These are phyloP conservation scores for Chaenogobius annularis DNA, from an alignment of 2,113 vertebrate genomes.

Conservation along the genomic window DNA sequence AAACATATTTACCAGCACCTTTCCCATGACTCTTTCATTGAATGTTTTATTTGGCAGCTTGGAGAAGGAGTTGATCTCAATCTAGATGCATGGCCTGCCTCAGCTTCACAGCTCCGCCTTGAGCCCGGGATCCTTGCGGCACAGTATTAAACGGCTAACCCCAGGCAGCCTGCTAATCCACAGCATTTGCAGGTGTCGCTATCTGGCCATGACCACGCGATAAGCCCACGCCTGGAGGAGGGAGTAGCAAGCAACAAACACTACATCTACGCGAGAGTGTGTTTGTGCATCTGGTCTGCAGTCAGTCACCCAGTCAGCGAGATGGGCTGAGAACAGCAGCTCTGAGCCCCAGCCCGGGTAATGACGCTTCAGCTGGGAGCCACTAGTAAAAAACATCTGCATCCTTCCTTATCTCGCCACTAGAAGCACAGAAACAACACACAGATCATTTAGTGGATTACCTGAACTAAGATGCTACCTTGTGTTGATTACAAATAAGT, in stretches of 20 bases:
- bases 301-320: conserved; percentile 54
- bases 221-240: conserved; percentile 64
- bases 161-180: conserved; percentile 69
- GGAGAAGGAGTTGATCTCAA: conserved; percentile 70
- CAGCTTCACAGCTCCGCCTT: conserved; percentile 42
- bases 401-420: conserved; percentile 62
- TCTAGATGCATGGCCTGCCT: conserved; percentile 53
- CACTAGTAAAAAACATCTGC: conserved; percentile 61
- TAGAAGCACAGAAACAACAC: conserved; percentile 58
- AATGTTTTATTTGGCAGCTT: conserved; percentile 67
- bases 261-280: conserved; percentile 34
- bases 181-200: conserved; percentile 66
- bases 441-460: conserved; percentile 65
- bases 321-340: conserved; percentile 57
- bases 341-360: conserved; percentile 57
- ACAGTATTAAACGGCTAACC: conserved; percentile 65
- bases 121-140: conserved; percentile 47
- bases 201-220: conserved; percentile 72
- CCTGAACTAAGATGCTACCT: conserved; percentile 56
- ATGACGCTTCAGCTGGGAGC: conserved; percentile 62
- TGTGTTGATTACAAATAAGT: conserved; percentile 62
- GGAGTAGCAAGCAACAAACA: conserved; percentile 43
- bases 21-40: conserved; percentile 59
- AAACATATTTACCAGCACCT: conserved; percentile 55
- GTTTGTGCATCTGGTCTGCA: conserved; percentile 36